These are phyloP conservation scores for Dynastes grantii DNA, from an alignment of 2,888 invertebrate species.

Conservation along the genomic window DNA sequence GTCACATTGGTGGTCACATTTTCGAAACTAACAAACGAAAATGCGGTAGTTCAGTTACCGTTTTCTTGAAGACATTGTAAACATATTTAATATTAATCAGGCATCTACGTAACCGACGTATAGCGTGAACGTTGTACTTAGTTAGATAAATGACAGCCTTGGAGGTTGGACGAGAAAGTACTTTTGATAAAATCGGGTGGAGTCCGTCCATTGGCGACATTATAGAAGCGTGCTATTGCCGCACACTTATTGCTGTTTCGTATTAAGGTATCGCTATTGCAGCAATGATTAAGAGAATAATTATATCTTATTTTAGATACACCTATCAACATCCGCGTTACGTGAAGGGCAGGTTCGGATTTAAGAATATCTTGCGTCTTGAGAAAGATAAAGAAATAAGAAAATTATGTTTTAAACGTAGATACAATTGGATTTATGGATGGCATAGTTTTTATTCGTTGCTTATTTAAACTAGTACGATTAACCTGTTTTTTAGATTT, in stretches of 20 bases:
- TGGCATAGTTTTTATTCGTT: no score
- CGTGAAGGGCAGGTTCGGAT: slow-evolving; percentile 11
- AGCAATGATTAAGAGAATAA: slow-evolving; percentile 39
- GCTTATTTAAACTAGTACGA: no score
- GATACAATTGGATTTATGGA: no score
- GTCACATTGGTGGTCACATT: slow-evolving; percentile 4
- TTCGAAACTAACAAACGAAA: slow-evolving; percentile 25
- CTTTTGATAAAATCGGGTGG: slow-evolving; percentile 45
- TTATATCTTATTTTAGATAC: slow-evolving; percentile 45
- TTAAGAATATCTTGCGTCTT: neutral
- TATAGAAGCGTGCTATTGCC: slow-evolving; percentile 31
- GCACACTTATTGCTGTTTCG: slow-evolving; percentile 7
- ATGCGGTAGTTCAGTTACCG: slow-evolving; percentile 9
- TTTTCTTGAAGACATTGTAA: neutral
- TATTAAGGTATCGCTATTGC: slow-evolving; percentile 24
- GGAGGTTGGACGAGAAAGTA: slow-evolving; percentile 37
- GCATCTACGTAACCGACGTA: neutral
- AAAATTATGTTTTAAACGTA: no score
- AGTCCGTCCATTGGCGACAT: slow-evolving; percentile 16
- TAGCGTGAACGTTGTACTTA: slow-evolving; percentile 2
- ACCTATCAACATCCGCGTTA: slow-evolving; percentile 45
- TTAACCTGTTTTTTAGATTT: no score
- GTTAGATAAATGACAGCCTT: slow-evolving; percentile 44
- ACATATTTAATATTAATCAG: slow-evolving; percentile 23
- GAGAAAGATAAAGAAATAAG: no score